Base-by-base conservation (phyloP, 2,888 invertebrate genomes). In the Muschampia plurimacula region DNA sequence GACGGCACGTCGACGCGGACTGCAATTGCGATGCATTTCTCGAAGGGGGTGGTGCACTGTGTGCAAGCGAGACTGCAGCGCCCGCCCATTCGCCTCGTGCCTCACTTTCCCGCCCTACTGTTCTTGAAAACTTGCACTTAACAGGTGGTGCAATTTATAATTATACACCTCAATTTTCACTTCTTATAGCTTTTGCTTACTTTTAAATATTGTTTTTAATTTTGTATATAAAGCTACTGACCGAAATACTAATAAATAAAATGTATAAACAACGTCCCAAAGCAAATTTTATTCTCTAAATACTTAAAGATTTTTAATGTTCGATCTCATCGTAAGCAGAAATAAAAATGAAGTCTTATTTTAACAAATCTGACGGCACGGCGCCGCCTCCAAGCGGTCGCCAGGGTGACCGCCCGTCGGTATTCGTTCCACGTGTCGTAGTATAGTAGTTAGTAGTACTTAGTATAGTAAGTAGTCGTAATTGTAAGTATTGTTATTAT, bases 21-120 rank as follows among this genome's bases (percentile, higher is more conserved):
- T 93, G 92, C 89, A 90, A 84, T 83, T 86, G 86, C 89, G 84
- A 83, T 85, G 83, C 82, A 83, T 81, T 86, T 83, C 83, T 80
- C 77, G 83, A 87, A 90, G 93, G 94, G 93, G 94, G 92, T 91
- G 92, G 93, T 91, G 92, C 92, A 92, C 85, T 77, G 84, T 87
- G 91, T 91, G 93, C 92, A 93, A 94, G 93, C 90, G 93, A 93
- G 93, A 94, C 92, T 92, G 92, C 92, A 89, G 78, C 92, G 91
- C 94, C 94, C 93, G 93, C 95, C 94, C 93, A 91, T 89, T 90
- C 84, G 86, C 89, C 89, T 89, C 86, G 87, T 91, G 89, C 90
- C 91, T 93, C 92, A 91, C 93, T 91, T 93, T 93, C 91, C 91
- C 93, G 93, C 94, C 93, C 92, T 92, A 89, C 84, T 88, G 86